Conservation (phyloP, 1,140 invertebrate genomes). For the Megathymus violae region DNA sequence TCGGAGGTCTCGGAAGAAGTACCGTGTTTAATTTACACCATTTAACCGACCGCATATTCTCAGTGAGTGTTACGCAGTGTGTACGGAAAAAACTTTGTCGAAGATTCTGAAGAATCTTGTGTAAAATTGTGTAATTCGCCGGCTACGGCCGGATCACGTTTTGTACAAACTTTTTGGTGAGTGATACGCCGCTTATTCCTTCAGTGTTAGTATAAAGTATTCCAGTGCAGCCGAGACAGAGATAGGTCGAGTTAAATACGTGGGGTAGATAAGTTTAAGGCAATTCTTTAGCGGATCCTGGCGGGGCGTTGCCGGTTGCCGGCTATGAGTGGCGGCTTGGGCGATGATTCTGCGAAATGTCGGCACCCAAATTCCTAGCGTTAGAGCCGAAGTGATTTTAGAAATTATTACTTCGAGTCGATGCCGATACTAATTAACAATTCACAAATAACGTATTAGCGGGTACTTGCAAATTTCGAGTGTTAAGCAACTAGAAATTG, state of each 20-base stretch:
- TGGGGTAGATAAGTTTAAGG: slow-evolving; percentile 50
- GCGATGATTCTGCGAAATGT: slow-evolving; percentile 70
- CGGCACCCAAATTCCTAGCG: slow-evolving; percentile 67
- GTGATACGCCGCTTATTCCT: slow-evolving; percentile 41
- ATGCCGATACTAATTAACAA: not conserved
- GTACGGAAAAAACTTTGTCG: slow-evolving; percentile 83
- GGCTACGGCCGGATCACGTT: slow-evolving; percentile 72
- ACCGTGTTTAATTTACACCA: slow-evolving; percentile 81
- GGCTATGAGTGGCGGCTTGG: slow-evolving; percentile 54
- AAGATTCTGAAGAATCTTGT: slow-evolving; percentile 83
- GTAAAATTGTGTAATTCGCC: slow-evolving; percentile 82
- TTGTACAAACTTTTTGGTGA: slow-evolving; percentile 82
- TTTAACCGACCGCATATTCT: slow-evolving; percentile 80
- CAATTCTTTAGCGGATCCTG: slow-evolving; percentile 45
- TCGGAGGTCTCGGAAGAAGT: slow-evolving; percentile 82
- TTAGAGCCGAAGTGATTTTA: slow-evolving; percentile 36
- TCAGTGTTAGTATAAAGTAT: slow-evolving; percentile 27
- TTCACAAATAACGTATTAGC: too few relatives aligned
- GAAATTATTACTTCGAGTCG: not conserved
- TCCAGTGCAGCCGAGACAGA: slow-evolving; percentile 4
- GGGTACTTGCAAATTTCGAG: slow-evolving; percentile 33
- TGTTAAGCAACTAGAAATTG: slow-evolving; percentile 14
- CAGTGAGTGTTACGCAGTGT: slow-evolving; percentile 83
- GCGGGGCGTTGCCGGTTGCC: slow-evolving; percentile 73
- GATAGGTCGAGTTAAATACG: slow-evolving; percentile 26